phyloP scores from a whole-genome alignment of 2,888 invertebrate genomes.

The Leptinotarsa tumamoca region DNA sequence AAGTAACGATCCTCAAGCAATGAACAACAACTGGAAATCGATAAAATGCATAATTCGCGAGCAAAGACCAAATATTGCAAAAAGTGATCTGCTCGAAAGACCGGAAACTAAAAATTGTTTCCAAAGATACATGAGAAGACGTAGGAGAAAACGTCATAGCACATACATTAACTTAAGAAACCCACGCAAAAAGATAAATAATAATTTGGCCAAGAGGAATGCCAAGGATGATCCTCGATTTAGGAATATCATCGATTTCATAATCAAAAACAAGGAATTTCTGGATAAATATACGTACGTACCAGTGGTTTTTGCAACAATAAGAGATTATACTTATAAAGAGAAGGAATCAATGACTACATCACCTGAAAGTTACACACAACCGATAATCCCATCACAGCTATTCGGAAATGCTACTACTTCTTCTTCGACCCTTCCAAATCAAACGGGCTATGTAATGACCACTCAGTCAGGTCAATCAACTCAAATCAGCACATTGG shows the following conservation, averaged over 20 bases:
- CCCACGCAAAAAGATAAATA: constrained; percentile 37
- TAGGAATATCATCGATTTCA: constrained; percentile 45
- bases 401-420: neutral
- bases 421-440: neutral
- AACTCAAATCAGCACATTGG: neutral
- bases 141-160: constrained; percentile 43
- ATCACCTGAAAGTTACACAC: neutral
- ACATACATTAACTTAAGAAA: constrained; percentile 41
- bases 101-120: constrained; percentile 42
- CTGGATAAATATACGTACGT: constrained; percentile 47
- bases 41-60: constrained; percentile 44
- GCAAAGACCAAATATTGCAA: constrained; percentile 34
- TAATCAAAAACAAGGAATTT: constrained; percentile 47
- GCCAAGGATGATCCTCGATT: constrained; percentile 31
- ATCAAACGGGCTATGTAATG: neutral
- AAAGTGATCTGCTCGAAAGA: constrained; percentile 39
- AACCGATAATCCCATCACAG: neutral
- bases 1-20: constrained; percentile 26
- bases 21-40: constrained; percentile 40
- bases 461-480: neutral
- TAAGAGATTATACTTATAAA: constrained; percentile 12
- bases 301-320: constrained; percentile 49
- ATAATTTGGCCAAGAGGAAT: constrained; percentile 32
- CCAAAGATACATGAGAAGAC: constrained; percentile 40
- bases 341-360: neutral